Evolutionary conservation across 2,113 vertebrate species (phyloP).

Genomic region (Condylura cristata): DNA sequence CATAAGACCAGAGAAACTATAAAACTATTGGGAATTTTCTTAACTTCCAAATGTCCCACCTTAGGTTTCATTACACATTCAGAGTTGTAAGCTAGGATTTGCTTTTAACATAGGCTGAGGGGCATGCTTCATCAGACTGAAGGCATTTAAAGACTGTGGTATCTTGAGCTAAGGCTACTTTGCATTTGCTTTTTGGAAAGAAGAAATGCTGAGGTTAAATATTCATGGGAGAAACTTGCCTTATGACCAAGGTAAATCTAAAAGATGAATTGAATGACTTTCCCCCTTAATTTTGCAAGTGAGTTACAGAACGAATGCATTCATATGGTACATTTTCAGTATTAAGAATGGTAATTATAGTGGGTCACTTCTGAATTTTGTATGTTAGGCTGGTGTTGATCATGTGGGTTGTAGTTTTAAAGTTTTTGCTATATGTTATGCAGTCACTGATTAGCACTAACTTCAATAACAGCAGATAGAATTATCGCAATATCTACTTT

Average conservation of each 20-base stretch:
- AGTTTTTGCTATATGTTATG: neutral
- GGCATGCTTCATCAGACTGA: neutral
- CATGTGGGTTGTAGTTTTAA: neutral
- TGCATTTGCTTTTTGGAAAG: constrained; percentile 39
- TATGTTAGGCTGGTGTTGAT: neutral
- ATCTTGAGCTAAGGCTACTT: neutral
- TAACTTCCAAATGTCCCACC: neutral
- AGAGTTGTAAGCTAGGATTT: neutral
- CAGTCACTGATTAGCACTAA: neutral
- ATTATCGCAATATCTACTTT: neutral
- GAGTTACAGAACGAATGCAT: neutral
- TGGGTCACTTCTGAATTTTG: neutral
- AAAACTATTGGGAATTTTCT: neutral
- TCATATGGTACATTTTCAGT: neutral
- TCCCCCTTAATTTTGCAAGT: neutral
- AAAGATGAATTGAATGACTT: neutral
- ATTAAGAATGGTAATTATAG: neutral
- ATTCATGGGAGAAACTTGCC: neutral
- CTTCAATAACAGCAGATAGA: neutral
- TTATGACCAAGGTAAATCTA: neutral
- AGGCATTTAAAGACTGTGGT: neutral
- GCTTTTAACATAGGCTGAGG: neutral
- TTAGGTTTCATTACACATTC: neutral
- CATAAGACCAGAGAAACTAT: neutral
- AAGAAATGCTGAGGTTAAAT: constrained; percentile 17